Evolutionary conservation across 2,113 vertebrate species (phyloP), one percentile per base, ranked within the genome.

Genomic region (Centrocercus urophasianus): DNA sequence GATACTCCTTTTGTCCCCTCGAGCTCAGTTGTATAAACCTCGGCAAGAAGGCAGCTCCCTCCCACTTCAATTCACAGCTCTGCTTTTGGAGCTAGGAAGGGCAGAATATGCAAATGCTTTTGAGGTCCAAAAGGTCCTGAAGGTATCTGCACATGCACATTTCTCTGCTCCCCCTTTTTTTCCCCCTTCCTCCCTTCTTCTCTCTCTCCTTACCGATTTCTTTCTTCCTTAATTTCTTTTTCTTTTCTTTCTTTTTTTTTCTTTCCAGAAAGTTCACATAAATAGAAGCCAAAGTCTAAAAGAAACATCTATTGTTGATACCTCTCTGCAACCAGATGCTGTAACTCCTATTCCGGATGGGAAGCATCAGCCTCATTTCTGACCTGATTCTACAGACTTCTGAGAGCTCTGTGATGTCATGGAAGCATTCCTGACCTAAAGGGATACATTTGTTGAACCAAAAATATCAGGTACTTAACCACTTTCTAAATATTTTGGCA

Each of bases 51-150:
- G 36, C 38, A 69, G 32, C 20, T 21, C 2, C 2, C n/a, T 40
- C 63, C 32, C 45, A 40, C 5, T 21, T 8, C 5, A 47, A 36
- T 8, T 3, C 11, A 20, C 4, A 71, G 14, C 28, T 15, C 42
- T 38, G 18, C 12, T 67, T 43, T 67, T 38, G 21, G 60, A 64
- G 24, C 7, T 14, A 18, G n/a, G 42, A 81, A 64, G 43, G 60
- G 34, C 38, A 71, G 27, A 40, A 22, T 0, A 56, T 8, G 15
- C 1, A 3, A 38, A 43, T 8, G 24, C 6, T 7, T n/a, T 48
- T 36, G 11, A 56, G 27, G 48, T 38, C 38, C 38, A 38, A 34
- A 72, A 52, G 43, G 42, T 71, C 20, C 48, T 30, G 42, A 52
- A 56, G 70, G 78, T 4, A 71, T 30, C 36, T 17, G n/a, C 8